phyloP scores from a whole-genome alignment of 2,797 vertebrate species.

The Nannoperca obscura region DNA sequence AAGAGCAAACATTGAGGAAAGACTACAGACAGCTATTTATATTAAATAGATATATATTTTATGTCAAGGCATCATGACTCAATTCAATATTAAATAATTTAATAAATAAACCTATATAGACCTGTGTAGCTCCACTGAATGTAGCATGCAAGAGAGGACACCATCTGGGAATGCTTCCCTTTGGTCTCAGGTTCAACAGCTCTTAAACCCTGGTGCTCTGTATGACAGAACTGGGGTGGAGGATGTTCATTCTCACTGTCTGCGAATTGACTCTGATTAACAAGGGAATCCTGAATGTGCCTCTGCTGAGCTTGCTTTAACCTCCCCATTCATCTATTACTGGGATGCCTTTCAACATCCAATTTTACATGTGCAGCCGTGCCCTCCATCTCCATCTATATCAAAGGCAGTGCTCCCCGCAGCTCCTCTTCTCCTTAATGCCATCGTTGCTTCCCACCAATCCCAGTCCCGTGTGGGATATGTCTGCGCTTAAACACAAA shows the following conservation, averaged over 20 bases:
- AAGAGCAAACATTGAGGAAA: slow-evolving; percentile 9
- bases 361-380: slow-evolving; percentile 71
- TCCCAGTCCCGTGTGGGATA: slow-evolving; percentile 51
- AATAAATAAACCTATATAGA: slow-evolving; percentile 14
- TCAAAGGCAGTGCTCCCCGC: slow-evolving; percentile 72
- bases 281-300: slow-evolving; percentile 39
- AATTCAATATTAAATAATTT: not conserved
- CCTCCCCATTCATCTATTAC: slow-evolving; percentile 65
- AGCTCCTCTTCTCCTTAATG: slow-evolving; percentile 59
- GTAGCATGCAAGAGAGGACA: slow-evolving; percentile 3
- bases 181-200: slow-evolving; percentile 31
- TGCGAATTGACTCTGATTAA: slow-evolving; percentile 58
- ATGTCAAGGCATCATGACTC: slow-evolving; percentile 6
- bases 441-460: slow-evolving; percentile 63
- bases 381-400: slow-evolving; percentile 68
- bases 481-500: slow-evolving; percentile 60
- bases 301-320: slow-evolving; percentile 59
- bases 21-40: not conserved
- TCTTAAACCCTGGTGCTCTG: slow-evolving; percentile 47
- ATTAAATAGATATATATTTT: not conserved
- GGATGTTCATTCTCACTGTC: slow-evolving; percentile 40
- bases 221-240: slow-evolving; percentile 22
- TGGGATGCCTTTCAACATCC: slow-evolving; percentile 75
- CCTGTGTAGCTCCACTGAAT: not conserved
- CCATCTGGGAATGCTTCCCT: slow-evolving; percentile 31